phyloP scores from a whole-genome alignment of 2,888 invertebrate genomes.

The Chymomyza amoena region DNA sequence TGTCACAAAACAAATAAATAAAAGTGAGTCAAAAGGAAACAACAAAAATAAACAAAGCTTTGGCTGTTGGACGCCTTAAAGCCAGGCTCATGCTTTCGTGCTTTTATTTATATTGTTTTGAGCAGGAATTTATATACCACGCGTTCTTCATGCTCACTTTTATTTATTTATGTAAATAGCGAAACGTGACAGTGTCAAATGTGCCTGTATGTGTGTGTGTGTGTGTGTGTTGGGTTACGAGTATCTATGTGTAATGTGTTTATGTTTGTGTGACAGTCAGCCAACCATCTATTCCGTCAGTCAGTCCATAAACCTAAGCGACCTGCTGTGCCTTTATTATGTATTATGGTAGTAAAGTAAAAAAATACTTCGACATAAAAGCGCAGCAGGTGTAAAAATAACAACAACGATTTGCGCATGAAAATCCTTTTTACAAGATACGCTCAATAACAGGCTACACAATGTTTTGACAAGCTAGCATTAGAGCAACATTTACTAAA shows the following conservation, averaged over 20 bases:
- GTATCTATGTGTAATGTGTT: neutral
- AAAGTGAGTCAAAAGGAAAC: constrained; percentile 8
- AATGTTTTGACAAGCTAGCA: neutral
- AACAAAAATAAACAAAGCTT: constrained; percentile 26
- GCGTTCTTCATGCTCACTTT: constrained; percentile 31
- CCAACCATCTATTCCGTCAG: constrained; percentile 19
- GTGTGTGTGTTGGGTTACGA: neutral
- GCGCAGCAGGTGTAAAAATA: constrained; percentile 27
- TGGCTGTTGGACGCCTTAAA: constrained; percentile 21
- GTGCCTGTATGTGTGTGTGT: constrained; percentile 22
- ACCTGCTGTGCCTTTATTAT: constrained; percentile 46
- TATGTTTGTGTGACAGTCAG: constrained; percentile 3
- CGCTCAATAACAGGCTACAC: neutral
- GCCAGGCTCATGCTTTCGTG: constrained; percentile 10
- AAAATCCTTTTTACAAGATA: neutral
- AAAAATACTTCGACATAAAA: neutral
- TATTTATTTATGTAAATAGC: constrained; percentile 58
- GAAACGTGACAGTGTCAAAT: constrained; percentile 68
- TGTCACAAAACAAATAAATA: constrained; percentile 20
- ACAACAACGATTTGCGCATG: constrained; percentile 22
- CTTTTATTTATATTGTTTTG: constrained; percentile 36
- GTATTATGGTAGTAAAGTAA: constrained; percentile 16
- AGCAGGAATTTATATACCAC: constrained; percentile 51
- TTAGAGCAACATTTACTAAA: neutral
- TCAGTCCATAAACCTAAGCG: constrained; percentile 44